These are phyloP conservation scores for Riparia riparia DNA, from an alignment of 2,113 vertebrate species.

Conservation along the genomic window DNA sequence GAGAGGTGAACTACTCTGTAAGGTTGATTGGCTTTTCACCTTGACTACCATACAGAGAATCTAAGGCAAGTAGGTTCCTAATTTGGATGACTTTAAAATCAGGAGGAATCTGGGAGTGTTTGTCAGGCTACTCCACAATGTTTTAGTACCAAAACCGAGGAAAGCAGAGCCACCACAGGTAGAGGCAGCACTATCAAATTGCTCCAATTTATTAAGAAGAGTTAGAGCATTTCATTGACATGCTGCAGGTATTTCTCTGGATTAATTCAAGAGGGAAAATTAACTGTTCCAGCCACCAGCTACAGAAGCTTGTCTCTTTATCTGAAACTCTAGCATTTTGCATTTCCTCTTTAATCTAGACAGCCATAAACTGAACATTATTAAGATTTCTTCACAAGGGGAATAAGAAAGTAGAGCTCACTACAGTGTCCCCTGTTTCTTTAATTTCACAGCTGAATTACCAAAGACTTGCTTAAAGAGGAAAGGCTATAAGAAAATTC, in stretches of 20 bases:
- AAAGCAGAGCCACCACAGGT: neutral
- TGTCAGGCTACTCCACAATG: neutral
- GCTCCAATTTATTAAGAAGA: neutral
- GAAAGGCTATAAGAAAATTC: neutral
- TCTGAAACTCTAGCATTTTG: neutral
- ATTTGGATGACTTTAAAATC: neutral
- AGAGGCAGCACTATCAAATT: neutral
- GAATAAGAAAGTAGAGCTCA: neutral
- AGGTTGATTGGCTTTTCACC: neutral
- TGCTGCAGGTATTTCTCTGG: neutral
- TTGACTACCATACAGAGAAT: neutral
- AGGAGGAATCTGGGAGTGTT: neutral
- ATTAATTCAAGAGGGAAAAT: conserved; percentile 14
- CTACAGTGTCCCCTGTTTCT: neutral
- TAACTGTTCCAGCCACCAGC: neutral
- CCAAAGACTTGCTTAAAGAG: neutral
- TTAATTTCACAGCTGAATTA: conserved; percentile 64
- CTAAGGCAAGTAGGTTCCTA: neutral
- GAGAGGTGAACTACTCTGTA: neutral
- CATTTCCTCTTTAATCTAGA: neutral
- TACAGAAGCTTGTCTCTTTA: neutral
- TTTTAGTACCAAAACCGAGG: neutral
- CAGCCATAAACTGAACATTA: neutral
- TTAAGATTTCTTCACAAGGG: neutral
- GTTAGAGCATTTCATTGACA: neutral